These are phyloP conservation scores for Melikaiella ostensackeni DNA, from an alignment of 2,888 invertebrate species.

Conservation along the genomic window DNA sequence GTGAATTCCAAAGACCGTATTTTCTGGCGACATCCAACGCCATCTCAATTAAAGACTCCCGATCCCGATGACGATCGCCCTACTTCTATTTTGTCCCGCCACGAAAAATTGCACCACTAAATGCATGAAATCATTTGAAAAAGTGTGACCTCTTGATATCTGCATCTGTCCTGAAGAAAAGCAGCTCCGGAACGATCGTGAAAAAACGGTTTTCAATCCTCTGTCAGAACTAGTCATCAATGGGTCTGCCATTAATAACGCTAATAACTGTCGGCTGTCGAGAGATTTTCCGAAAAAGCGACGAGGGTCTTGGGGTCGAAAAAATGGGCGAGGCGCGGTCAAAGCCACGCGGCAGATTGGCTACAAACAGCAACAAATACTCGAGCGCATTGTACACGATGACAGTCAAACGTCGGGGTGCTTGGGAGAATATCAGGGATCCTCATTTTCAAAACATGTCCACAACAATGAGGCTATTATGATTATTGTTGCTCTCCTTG, in stretches of 20 bases:
- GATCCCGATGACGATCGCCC: not conserved
- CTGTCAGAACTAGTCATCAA: conserved; percentile 55
- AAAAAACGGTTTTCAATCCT: conserved; percentile 20
- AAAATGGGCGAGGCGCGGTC: conserved; percentile 57
- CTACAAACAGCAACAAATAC: conserved; percentile 75
- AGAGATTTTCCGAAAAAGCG: conserved; percentile 48
- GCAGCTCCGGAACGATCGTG: conserved; percentile 15
- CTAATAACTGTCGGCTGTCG: conserved; percentile 71
- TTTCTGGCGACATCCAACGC: not conserved
- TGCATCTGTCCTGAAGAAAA: conserved; percentile 11
- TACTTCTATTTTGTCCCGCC: not conserved
- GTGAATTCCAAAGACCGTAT: too few species aligned
- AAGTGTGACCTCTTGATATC: conserved; percentile 2
- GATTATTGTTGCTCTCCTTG: conserved; percentile 66
- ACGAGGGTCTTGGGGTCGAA: conserved; percentile 45
- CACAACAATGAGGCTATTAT: conserved; percentile 76
- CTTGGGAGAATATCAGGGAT: conserved; percentile 45
- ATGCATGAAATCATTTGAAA: not conserved
- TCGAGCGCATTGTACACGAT: conserved; percentile 60
- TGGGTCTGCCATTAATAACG: conserved; percentile 71
- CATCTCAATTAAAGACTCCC: not conserved
- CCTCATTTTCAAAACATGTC: conserved; percentile 76
- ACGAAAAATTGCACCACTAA: too few species aligned
- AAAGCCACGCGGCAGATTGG: conserved; percentile 70
- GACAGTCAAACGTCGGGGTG: conserved; percentile 53